Conservation (phyloP, 2,113 vertebrate genomes). For the Mustelus asterias region DNA sequence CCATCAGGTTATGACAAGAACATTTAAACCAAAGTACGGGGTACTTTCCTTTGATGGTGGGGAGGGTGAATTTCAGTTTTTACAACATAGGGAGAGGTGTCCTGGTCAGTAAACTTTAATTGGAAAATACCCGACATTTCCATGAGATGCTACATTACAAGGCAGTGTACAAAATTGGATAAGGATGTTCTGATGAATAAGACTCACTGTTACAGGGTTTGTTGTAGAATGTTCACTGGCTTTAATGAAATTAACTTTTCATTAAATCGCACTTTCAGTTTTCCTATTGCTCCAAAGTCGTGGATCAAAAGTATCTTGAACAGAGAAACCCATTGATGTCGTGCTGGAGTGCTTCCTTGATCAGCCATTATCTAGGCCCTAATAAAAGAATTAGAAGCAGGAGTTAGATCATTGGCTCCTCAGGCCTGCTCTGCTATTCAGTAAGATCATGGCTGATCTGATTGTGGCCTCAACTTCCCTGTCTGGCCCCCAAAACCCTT, state of each 20-base stretch:
- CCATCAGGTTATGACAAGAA: neutral
- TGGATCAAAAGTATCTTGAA: neutral
- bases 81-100: neutral
- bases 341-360: neutral
- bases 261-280: neutral
- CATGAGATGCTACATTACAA: neutral
- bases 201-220: neutral
- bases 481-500: no score
- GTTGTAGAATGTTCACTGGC: neutral
- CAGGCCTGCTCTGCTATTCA: no score
- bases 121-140: neutral
- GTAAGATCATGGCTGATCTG: no score
- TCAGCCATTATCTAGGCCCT: neutral
- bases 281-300: neutral
- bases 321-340: neutral
- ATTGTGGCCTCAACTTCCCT: no score
- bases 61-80: neutral
- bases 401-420: no score
- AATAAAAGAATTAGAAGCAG: neutral
- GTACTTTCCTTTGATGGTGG: no score
- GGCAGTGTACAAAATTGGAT: neutral
- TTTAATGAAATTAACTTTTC: neutral
- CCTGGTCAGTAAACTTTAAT: neutral
- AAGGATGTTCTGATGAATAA: neutral
- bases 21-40: neutral